Conservation (phyloP, 2,888 invertebrate genomes). For the Drosophila borealis region DNA sequence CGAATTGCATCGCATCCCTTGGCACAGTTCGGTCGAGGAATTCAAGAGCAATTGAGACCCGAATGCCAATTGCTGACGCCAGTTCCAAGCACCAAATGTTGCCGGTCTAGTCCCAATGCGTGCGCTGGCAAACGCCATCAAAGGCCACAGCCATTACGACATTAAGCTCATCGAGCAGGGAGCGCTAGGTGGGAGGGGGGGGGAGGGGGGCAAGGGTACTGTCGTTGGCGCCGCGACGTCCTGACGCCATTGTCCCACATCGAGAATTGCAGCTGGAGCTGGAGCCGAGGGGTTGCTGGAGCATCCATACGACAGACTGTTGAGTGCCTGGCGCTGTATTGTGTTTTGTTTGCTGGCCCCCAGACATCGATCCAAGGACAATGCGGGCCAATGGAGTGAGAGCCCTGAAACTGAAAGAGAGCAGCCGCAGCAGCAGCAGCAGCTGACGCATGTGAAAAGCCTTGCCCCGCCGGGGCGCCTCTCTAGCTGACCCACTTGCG, state of each 20-base stretch:
- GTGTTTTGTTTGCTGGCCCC: neutral
- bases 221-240: conserved; percentile 71
- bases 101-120: conserved; percentile 46
- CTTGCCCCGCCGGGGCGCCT: conserved; percentile 22
- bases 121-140: conserved; percentile 20
- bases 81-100: conserved; percentile 14
- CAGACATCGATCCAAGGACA: conserved; percentile 64
- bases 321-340: conserved; percentile 27
- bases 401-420: conserved; percentile 8
- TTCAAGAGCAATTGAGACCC: conserved; percentile 21
- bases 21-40: conserved; percentile 33
- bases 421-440: neutral
- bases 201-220: conserved; percentile 20
- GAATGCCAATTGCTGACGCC: conserved; percentile 53
- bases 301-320: conserved; percentile 65
- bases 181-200: neutral
- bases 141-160: conserved; percentile 57
- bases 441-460: conserved; percentile 61
- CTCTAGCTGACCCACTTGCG: conserved; percentile 63
- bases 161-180: conserved; percentile 30
- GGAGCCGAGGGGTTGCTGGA: conserved; percentile 3
- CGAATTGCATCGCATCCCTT: conserved; percentile 46
- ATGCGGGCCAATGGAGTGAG: conserved; percentile 32
- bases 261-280: conserved; percentile 40
- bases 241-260: conserved; percentile 64